Evolutionary conservation across 2,888 invertebrate genomes (phyloP), one percentile per base, ranked within the genome.

Genomic region (Drosophila mercatorum): DNA sequence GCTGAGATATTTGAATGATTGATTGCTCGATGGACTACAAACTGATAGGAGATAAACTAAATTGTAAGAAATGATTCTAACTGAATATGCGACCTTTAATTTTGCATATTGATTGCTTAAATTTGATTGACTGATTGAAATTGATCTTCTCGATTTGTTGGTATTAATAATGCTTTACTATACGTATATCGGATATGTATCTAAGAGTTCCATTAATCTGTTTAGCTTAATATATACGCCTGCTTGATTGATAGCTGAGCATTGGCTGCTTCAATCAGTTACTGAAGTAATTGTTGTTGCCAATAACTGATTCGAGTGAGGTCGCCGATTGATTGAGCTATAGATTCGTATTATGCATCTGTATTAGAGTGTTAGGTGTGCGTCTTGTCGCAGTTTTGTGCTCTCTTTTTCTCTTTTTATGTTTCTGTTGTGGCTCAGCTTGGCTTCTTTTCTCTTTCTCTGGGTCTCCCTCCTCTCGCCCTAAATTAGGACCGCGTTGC

Each of bases 381-480:
- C 47, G 46, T 0, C n/a, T 12, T 26, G 10, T 8, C n/a, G 11
- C 12, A 31, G 10, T 44, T 28, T 38, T 68, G 65, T 12, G 36
- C 36, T 38, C n/a, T 28, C 36, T 38, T 49, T 72, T 61, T n/a
- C 44, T 36, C 49, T 2, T 59, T 12, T 51, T 76, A 43, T 71
- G 47, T 36, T 72, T 72, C 51, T 66, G 31, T 63, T 43, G 1
- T 17, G 72, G 67, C 55, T 63, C 41, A 64, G 62, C 70, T 66
- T 68, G 65, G 28, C 61, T 66, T 62, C 67, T 72, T 71, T 68
- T 77, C 22, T 22, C 22, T 22, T 22, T 22, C 22, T 22, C 22
- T 22, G 22, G 22, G 22, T 1, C 22, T 22, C 22, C 22, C 12
- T 36, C 41, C 14, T 26, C 26, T 3, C 34, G 34, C 34, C 8